Evolutionary conservation across 2,113 vertebrate species (phyloP).

Genomic region (Laticauda laticaudata): DNA sequence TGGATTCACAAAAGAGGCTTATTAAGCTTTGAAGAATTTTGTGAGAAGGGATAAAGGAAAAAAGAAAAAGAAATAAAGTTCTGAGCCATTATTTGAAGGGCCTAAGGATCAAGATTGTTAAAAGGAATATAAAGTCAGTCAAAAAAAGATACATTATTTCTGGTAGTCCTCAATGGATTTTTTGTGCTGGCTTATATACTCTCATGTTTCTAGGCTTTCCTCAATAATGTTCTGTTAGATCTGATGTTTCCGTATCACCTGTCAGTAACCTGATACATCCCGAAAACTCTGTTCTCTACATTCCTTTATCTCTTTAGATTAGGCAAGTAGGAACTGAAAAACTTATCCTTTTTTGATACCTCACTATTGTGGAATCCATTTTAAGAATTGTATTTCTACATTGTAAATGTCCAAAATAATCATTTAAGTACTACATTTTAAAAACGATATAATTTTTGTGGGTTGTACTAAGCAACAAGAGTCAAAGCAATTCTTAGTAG

Average conservation of each 20-base stretch:
- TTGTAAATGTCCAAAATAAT: neutral
- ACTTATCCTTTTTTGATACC: neutral
- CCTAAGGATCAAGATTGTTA: neutral
- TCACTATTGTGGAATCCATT: neutral
- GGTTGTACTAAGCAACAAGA: neutral
- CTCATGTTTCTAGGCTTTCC: neutral
- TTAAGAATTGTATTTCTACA: neutral
- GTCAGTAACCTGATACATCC: neutral
- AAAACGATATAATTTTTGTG: neutral
- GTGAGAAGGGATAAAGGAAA: neutral
- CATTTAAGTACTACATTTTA: neutral
- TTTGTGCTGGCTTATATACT: neutral
- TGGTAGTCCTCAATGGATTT: neutral
- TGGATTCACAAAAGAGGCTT: neutral
- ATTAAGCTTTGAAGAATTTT: neutral
- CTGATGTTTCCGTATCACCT: neutral
- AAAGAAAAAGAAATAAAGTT: neutral
- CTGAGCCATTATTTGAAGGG: neutral
- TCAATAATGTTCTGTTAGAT: neutral
- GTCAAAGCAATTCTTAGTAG: neutral
- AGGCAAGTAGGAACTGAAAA: neutral
- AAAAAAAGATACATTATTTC: neutral
- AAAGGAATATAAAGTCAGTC: neutral
- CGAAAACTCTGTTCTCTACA: neutral
- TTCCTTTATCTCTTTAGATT: neutral